Base-by-base conservation (phyloP, 2,797 vertebrate species). In the Huso huso region DNA sequence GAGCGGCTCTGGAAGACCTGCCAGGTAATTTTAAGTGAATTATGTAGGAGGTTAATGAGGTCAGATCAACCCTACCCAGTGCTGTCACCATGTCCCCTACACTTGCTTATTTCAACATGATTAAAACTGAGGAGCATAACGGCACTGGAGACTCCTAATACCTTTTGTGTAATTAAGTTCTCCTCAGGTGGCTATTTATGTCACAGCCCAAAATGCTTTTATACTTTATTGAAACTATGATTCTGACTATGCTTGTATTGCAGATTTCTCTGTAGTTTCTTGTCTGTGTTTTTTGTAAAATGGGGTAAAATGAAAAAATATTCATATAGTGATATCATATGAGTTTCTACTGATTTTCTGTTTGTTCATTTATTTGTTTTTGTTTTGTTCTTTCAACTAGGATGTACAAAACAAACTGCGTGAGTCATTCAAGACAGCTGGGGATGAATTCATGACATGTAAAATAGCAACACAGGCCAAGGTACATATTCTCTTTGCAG, bases 371-470 rank as follows among this genome's bases (percentile, higher is more conserved):
- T 37, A 37, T 37, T 13, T 8, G 64, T 72, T 0, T 75, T 1
- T 65, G 63, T 78, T 69, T 65, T 68, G 49, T 55, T 6, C 68
- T 64, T 79, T 63, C 65, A 67, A 69, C 73, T 37, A 98, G 97
- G 97, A 99, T 59, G 90, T 99, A 75, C 97, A 99, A 81, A 86
- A 84, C 72, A 96, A 90, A 82, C 85, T 99, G 71, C 92, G 92
- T 61, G 96, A 99, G 57, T 67, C 88, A 57, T 91, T 88, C 71
- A 97, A 93, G 78, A 92, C 91, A 76, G 85, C 82, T 1, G 97
- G 97, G 2, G 97, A 99, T 13, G 97, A 99, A 75, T 99, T 98
- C 81, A 81, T 96, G 88, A 96, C 87, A 15, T 95, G 91, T 79
- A 90, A 84, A 80, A 78, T 92, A 61, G 90, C 96, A 63, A 85